Percentiles rank a stretch among this genome's conserved stretches.
These are phyloP conservation scores for Pelosia muscerda DNA, from an alignment of 2,888 invertebrate species.

Conservation along the genomic window DNA sequence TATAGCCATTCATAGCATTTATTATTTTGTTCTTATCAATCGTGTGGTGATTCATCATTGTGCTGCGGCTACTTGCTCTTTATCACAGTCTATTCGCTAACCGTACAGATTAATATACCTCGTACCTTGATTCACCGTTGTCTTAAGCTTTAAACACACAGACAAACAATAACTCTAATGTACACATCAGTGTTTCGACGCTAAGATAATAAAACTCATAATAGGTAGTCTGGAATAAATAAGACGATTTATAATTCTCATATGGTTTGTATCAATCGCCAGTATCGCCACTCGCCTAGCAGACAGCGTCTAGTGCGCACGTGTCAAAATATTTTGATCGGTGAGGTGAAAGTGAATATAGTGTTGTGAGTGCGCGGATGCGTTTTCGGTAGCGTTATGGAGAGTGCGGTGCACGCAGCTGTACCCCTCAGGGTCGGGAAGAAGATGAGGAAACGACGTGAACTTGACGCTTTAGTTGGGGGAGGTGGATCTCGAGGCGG, in stretches of 20 bases:
- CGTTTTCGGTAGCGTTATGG: conserved; percentile 80
- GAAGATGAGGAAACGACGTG: conserved; percentile 92
- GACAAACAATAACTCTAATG: conserved; percentile 45
- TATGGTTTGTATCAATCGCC: conserved; percentile 57
- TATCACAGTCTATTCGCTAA: conserved; percentile 14
- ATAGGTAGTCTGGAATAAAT: conserved; percentile 38
- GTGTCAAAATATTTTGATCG: conserved; percentile 52
- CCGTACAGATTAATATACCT: conserved; percentile 7
- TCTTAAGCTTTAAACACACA: conserved; percentile 27
- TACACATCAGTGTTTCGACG: conserved; percentile 21
- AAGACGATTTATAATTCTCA: conserved; percentile 52
- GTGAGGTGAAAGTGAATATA: conserved; percentile 58
- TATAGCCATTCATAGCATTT: conserved; percentile 6
- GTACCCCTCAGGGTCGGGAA: conserved; percentile 89
- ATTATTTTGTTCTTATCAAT: conserved; percentile 33
- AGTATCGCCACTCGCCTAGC: conserved; percentile 72
- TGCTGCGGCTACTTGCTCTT: background rate
- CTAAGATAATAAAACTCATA: conserved; percentile 37
- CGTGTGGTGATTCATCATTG: conserved; percentile 17
- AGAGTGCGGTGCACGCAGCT: conserved; percentile 87
- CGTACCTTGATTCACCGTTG: background rate
- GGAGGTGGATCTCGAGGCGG: conserved; percentile 81
- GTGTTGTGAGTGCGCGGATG: conserved; percentile 67
- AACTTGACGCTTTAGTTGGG: conserved; percentile 90
- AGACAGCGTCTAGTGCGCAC: conserved; percentile 61